phyloP scores from a whole-genome alignment of 2,113 vertebrate genomes.

The Ondatra zibethicus region DNA sequence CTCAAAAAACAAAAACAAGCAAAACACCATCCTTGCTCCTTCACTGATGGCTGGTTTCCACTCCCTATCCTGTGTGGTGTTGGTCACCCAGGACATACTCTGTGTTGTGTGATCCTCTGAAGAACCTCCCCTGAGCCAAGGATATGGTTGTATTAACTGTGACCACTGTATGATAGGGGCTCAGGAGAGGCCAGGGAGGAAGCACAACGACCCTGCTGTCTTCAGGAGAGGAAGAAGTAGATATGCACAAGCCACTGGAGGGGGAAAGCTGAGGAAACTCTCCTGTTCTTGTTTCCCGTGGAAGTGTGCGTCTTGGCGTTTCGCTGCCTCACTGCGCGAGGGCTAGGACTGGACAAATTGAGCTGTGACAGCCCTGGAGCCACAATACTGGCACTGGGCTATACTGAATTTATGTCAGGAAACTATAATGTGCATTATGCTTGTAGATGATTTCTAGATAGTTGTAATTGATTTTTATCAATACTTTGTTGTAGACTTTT shows the following conservation, averaged over 20 bases:
- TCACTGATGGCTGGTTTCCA: not conserved
- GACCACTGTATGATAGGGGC: not conserved
- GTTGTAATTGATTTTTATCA: not conserved
- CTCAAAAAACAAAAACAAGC: not conserved
- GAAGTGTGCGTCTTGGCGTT: not conserved
- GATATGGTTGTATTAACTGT: not conserved
- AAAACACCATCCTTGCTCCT: not conserved
- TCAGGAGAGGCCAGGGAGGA: not conserved
- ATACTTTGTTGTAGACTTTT: not conserved
- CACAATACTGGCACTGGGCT: not conserved
- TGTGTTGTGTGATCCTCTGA: not conserved
- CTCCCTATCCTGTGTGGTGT: not conserved
- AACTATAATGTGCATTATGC: not conserved
- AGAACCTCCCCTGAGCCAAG: not conserved
- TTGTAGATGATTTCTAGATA: slow-evolving; percentile 1
- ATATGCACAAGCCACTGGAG: not conserved
- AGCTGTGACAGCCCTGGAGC: not conserved
- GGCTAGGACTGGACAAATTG: not conserved
- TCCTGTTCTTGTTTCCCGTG: not conserved
- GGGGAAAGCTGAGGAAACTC: not conserved
- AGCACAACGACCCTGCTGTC: not conserved
- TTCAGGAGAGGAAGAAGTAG: not conserved
- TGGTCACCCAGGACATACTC: not conserved
- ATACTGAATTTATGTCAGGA: not conserved
- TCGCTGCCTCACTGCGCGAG: not conserved